Evolutionary conservation across 2,797 vertebrate genomes (phyloP).

Genomic region (Hypotaenidia philippensis): DNA sequence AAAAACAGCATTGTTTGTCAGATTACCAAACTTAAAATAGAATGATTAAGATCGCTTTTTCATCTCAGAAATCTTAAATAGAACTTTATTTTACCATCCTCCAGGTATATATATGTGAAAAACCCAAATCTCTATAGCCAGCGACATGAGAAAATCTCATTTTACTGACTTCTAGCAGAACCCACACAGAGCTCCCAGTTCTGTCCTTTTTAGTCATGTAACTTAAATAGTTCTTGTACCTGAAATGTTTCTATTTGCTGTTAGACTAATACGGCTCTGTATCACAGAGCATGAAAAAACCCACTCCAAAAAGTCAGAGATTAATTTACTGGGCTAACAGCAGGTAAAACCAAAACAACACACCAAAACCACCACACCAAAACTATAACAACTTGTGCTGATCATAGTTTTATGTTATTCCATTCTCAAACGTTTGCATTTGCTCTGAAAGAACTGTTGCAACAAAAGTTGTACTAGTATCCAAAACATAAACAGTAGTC

Average conservation of each 20-base stretch:
- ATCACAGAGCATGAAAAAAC: neutral
- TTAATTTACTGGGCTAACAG: neutral
- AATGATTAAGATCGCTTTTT: neutral
- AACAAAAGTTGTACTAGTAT: neutral
- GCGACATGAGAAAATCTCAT: neutral
- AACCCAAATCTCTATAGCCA: neutral
- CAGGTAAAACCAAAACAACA: neutral
- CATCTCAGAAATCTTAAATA: neutral
- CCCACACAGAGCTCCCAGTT: neutral
- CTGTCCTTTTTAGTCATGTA: neutral
- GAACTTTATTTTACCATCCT: neutral
- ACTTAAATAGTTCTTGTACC: neutral
- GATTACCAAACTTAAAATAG: constrained; percentile 2
- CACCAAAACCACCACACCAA: neutral
- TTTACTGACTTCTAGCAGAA: neutral
- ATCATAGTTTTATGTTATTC: neutral
- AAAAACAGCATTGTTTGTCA: neutral
- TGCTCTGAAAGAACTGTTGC: neutral
- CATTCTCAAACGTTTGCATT: neutral
- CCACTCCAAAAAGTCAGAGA: neutral
- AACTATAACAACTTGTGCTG: neutral
- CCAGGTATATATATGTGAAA: neutral
- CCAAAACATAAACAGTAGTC: neutral
- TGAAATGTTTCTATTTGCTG: neutral
- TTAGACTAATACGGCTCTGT: neutral